Evolutionary conservation across 2,888 invertebrate genomes (phyloP).

Genomic region (Kryphioiulus occultus): DNA sequence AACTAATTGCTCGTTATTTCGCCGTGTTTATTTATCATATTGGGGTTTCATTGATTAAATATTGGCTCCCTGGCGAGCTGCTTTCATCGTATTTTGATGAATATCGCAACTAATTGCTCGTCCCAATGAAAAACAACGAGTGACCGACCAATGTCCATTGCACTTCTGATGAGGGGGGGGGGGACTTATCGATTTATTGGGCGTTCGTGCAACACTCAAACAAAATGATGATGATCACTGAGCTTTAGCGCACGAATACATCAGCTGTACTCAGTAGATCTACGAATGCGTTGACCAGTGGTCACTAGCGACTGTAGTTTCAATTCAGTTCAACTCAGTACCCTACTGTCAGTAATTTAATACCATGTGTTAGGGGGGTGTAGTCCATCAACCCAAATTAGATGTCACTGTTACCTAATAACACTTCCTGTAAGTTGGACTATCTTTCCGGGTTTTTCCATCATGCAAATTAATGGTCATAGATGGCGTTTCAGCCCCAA

Average conservation of each 20-base stretch:
- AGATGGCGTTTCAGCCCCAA: too few species aligned
- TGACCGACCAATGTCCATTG: neutral
- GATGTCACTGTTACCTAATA: too few species aligned
- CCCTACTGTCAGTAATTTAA: too few species aligned
- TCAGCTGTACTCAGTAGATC: too few species aligned
- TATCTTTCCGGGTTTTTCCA: too few species aligned
- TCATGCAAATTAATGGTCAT: too few species aligned
- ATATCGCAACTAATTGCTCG: slow-evolving; percentile 30
- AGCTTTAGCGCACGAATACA: neutral
- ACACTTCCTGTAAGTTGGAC: too few species aligned
- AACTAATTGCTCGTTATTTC: slow-evolving; percentile 40
- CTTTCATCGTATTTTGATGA: slow-evolving; percentile 32
- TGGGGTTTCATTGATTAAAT: slow-evolving; percentile 39
- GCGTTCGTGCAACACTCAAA: neutral
- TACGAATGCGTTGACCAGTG: neutral
- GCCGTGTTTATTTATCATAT: slow-evolving; percentile 27
- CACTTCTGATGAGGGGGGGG: neutral
- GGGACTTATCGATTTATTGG: slow-evolving; percentile 19
- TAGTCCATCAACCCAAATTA: too few species aligned
- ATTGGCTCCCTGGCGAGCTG: slow-evolving; percentile 39
- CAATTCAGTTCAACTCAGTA: too few species aligned
- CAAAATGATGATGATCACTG: neutral
- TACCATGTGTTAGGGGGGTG: too few species aligned
- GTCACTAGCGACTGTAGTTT: too few species aligned
- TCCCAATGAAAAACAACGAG: neutral